Evolutionary conservation across 2,797 vertebrate species (phyloP).

Genomic region (Ctenosaura bakeri): DNA sequence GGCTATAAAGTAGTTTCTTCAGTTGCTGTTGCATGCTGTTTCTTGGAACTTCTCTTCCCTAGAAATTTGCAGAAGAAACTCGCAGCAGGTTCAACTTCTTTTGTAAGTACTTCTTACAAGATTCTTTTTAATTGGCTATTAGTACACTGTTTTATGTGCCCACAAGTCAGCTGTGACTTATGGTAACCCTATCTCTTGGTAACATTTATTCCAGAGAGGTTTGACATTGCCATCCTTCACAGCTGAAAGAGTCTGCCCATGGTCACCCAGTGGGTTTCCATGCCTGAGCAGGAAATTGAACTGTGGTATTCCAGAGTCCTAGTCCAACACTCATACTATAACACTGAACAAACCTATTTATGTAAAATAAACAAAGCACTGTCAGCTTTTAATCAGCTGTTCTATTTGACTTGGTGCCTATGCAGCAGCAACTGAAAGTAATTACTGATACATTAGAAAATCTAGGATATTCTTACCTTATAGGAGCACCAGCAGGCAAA

Average conservation of each 20-base stretch:
- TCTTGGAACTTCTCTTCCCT: neutral
- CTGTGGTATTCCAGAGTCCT: too few species aligned
- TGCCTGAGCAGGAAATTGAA: too few species aligned
- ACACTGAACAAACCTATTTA: neutral
- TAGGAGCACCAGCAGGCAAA: conserved; percentile 99
- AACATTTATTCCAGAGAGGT: too few species aligned
- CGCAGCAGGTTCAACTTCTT: neutral
- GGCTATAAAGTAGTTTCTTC: neutral
- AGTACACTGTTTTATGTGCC: too few species aligned
- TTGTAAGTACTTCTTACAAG: neutral
- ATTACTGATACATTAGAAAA: neutral
- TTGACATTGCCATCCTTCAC: too few species aligned
- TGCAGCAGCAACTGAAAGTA: neutral
- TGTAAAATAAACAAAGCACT: neutral
- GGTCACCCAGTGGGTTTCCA: too few species aligned
- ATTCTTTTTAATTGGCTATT: neutral
- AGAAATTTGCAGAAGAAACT: neutral
- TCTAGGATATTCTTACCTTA: conserved; percentile 83
- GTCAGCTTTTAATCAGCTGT: neutral
- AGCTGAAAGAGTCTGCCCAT: too few species aligned
- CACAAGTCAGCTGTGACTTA: too few species aligned
- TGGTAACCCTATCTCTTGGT: too few species aligned
- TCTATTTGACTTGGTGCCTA: neutral
- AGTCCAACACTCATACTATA: too few species aligned
- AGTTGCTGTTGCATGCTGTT: neutral